These are phyloP conservation scores for Phoenoteleia sp. DNA, from an alignment of 2,888 invertebrate species.

Conservation along the genomic window DNA sequence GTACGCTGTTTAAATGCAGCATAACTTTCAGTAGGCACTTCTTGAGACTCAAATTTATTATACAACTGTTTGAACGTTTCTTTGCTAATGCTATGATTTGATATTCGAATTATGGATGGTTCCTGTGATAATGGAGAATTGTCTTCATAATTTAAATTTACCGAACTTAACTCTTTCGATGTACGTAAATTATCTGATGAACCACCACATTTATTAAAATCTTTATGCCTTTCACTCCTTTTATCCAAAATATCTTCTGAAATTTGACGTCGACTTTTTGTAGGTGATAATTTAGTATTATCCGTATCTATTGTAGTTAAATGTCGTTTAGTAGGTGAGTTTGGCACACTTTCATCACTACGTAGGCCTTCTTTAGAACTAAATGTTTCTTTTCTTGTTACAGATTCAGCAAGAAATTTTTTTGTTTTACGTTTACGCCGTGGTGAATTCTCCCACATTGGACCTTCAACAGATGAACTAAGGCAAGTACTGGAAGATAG, in stretches of 20 bases:
- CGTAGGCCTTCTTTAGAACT: conserved; percentile 65
- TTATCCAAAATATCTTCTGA: conserved; percentile 82
- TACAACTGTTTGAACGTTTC: conserved; percentile 82
- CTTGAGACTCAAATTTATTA: conserved; percentile 81
- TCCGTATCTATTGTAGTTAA: conserved; percentile 57
- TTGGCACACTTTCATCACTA: conserved; percentile 79
- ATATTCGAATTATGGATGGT: conserved; percentile 64
- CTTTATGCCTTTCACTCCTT: conserved; percentile 74
- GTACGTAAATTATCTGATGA: conserved; percentile 82
- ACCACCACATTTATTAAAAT: conserved; percentile 80
- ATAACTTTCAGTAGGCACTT: conserved; percentile 82
- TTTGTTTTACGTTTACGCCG: conserved; percentile 71
- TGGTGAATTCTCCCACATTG: conserved; percentile 82
- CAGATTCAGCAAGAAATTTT: conserved; percentile 52
- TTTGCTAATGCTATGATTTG: conserved; percentile 75
- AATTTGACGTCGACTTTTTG: conserved; percentile 76
- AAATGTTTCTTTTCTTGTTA: conserved; percentile 36
- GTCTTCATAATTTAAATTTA: conserved; percentile 1
- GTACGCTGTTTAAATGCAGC: conserved; percentile 83
- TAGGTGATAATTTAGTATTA: conserved; percentile 45
- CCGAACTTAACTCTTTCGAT: conserved; percentile 69
- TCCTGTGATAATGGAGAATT: conserved; percentile 69
- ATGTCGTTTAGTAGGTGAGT: conserved; percentile 82
- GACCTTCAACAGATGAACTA: conserved; percentile 76
- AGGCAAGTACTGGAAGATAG: conserved; percentile 78